Conservation (phyloP, 2,113 vertebrate species). For the Girardinichthys multiradiatus region DNA sequence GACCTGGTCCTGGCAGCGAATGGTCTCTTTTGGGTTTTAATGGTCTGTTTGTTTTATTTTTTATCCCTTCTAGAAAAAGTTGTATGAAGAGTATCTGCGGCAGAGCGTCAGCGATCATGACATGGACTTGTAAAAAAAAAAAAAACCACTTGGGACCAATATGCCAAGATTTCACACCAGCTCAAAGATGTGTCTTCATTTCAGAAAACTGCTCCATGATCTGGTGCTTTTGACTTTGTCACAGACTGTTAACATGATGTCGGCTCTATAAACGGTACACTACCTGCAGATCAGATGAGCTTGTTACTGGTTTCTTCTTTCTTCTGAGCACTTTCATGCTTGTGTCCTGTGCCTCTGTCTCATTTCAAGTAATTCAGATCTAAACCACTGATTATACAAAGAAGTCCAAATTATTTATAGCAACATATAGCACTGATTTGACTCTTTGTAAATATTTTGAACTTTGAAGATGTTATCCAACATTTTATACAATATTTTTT, state of each 20-base stretch:
- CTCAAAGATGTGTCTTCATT: not conserved
- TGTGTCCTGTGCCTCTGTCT: slow-evolving; percentile 38
- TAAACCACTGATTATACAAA: slow-evolving; percentile 53
- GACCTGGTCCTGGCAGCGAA: not conserved
- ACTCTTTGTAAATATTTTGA: slow-evolving; percentile 29
- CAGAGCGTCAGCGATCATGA: slow-evolving; percentile 86
- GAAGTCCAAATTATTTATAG: slow-evolving; percentile 60
- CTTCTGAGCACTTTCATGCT: slow-evolving; percentile 28
- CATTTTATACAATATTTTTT: slow-evolving; percentile 50
- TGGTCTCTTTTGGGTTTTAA: not conserved
- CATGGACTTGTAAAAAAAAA: slow-evolving; percentile 68
- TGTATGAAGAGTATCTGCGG: slow-evolving; percentile 86
- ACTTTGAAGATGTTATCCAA: slow-evolving; percentile 45
- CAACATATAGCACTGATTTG: slow-evolving; percentile 39
- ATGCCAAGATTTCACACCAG: slow-evolving; percentile 10
- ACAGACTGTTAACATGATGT: slow-evolving; percentile 20
- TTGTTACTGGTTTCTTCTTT: slow-evolving; percentile 30
- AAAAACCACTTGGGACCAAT: slow-evolving; percentile 4
- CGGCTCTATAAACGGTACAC: slow-evolving; percentile 2
- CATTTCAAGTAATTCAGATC: slow-evolving; percentile 7
- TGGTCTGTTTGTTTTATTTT: not conserved
- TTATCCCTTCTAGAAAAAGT: slow-evolving; percentile 77
- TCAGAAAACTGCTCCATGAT: not conserved
- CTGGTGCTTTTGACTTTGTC: slow-evolving; percentile 25
- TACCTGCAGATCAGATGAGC: slow-evolving; percentile 28